These are phyloP conservation scores for Danio jaintianensis DNA, from an alignment of 2,797 vertebrate species.

Conservation along the genomic window DNA sequence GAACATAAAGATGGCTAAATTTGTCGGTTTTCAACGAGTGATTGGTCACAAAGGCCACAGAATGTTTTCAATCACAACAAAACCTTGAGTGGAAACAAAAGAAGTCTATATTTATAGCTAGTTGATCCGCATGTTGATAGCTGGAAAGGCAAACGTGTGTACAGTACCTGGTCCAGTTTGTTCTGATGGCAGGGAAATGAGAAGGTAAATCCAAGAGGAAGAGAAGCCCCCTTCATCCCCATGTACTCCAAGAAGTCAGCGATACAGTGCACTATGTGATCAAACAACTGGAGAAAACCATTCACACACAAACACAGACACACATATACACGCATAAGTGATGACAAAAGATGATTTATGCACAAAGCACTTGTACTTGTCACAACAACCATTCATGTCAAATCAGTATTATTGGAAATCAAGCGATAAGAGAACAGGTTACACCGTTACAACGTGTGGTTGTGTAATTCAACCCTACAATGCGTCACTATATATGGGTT, in stretches of 20 bases:
- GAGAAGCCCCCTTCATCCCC: constrained; percentile 90
- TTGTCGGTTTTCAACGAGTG: no score
- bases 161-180: constrained; percentile 87
- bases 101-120: no score
- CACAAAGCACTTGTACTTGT: not conserved
- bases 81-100: not conserved
- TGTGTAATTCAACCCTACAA: no score
- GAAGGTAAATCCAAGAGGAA: constrained; percentile 96
- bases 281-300: constrained; percentile 84
- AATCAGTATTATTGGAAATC: not conserved
- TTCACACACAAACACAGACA: constrained; percentile 5
- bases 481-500: no score
- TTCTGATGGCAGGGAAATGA: constrained; percentile 95
- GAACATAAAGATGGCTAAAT: no score
- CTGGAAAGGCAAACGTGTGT: not conserved
- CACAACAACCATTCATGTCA: not conserved
- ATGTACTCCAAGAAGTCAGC: constrained; percentile 93
- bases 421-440: not conserved
- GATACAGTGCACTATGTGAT: constrained; percentile 93
- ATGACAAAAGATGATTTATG: not conserved
- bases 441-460: not conserved
- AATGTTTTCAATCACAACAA: no score
- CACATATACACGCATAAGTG: not conserved
- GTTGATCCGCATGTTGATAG: no score
- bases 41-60: no score